Percentiles rank a stretch among this genome's conserved stretches.
Conservation (phyloP, 2,797 vertebrate species). For the Enoplosus armatus region DNA sequence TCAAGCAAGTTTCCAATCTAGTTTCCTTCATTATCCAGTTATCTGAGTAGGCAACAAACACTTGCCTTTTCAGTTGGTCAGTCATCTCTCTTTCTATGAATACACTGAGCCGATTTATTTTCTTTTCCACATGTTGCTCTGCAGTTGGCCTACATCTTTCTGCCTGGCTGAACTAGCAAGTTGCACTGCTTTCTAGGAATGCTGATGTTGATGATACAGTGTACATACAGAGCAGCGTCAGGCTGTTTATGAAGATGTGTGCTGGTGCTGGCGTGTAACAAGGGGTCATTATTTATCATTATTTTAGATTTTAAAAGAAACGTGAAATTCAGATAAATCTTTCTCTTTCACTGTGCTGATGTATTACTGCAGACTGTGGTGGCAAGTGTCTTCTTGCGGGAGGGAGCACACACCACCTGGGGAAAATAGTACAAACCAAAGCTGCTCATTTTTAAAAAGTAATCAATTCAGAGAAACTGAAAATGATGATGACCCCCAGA, state of each 20-base stretch:
- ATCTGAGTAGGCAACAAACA: conserved; percentile 30
- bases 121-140: conserved; percentile 72
- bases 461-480: not conserved
- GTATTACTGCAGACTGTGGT: not conserved
- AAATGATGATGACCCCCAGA: not conserved
- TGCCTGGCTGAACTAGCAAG: conserved; percentile 76
- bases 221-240: conserved; percentile 5
- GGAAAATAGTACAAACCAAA: not conserved
- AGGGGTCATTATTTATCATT: not conserved
- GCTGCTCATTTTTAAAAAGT: not conserved
- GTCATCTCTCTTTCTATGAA: conserved; percentile 62
- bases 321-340: not conserved
- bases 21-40: conserved; percentile 24
- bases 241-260: not conserved
- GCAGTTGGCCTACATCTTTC: conserved; percentile 84
- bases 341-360: not conserved
- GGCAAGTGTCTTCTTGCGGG: not conserved
- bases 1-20: not conserved
- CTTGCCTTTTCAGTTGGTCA: conserved; percentile 47
- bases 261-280: not conserved
- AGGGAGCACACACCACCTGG: not conserved
- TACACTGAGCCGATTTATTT: conserved; percentile 64
- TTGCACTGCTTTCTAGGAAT: conserved; percentile 70
- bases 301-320: not conserved
- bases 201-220: conserved; percentile 61